These are phyloP conservation scores for Florisuga fusca DNA, from an alignment of 2,797 vertebrate species.

Conservation along the genomic window DNA sequence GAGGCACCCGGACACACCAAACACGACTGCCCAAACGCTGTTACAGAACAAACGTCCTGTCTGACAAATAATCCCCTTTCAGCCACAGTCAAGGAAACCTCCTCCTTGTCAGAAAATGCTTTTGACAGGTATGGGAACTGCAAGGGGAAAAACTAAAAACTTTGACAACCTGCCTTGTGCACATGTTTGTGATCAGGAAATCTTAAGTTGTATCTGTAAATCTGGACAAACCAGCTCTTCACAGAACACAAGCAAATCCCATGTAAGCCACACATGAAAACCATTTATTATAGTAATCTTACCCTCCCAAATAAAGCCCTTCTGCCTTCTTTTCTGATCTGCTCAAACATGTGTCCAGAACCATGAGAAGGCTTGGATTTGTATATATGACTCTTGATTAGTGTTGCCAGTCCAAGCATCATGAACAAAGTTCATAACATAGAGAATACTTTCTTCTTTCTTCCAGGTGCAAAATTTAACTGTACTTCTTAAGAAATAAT, in stretches of 20 bases:
- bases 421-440: not conserved
- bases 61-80: not conserved
- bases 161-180: rapidly evolving
- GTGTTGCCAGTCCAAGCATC: not conserved
- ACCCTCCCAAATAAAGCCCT: not conserved
- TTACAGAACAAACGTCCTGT: not conserved
- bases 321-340: not conserved
- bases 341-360: not conserved
- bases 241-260: not conserved
- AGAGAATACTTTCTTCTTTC: not conserved
- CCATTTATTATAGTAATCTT: not conserved
- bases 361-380: not conserved
- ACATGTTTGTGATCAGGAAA: not conserved
- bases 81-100: not conserved
- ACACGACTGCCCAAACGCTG: not conserved
- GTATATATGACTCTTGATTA: not conserved
- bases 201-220: not conserved
- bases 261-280: not conserved
- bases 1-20: not conserved
- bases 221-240: not conserved
- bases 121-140: not conserved
- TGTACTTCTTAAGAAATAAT: not conserved
- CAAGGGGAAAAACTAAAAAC: rapidly evolving
- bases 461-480: not conserved
- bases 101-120: not conserved